A percentile compares a stretch with the other conserved stretches of the same genome.
Conservation (phyloP, 2,888 invertebrate species). For the Parnassius mnemosyne region DNA sequence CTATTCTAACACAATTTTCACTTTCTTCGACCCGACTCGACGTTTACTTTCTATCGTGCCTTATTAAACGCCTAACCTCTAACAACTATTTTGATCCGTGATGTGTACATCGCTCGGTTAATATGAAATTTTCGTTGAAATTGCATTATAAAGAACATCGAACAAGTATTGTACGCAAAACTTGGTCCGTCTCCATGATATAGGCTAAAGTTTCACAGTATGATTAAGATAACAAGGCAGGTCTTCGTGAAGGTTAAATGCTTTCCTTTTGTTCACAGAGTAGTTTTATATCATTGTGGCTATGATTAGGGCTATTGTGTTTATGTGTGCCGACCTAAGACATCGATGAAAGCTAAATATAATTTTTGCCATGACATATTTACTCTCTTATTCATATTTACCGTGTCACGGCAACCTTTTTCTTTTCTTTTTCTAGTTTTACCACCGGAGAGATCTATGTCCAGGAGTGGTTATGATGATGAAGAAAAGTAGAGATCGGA, state of each 20-base stretch:
- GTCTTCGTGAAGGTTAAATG: constrained; percentile 26
- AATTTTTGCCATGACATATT: background rate
- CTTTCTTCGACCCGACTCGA: constrained; percentile 38
- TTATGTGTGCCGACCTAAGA: constrained; percentile 6
- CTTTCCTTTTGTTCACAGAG: constrained; percentile 22
- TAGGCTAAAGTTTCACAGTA: constrained; percentile 11
- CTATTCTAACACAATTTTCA: constrained; percentile 41
- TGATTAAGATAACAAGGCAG: constrained; percentile 12
- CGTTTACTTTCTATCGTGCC: constrained; percentile 39
- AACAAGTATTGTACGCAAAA: constrained; percentile 18
- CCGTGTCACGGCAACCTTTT: too few relatives aligned
- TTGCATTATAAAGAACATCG: constrained; percentile 10
- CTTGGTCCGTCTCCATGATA: background rate
- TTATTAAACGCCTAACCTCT: constrained; percentile 26
- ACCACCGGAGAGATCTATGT: too few relatives aligned
- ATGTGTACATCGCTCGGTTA: constrained; percentile 13
- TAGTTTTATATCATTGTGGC: constrained; percentile 14
- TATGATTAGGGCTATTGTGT: constrained; percentile 15
- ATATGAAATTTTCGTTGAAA: constrained; percentile 13
- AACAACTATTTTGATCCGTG: constrained; percentile 13
- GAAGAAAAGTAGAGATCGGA: too few relatives aligned
- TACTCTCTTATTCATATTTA: too few relatives aligned
- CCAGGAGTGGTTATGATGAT: too few relatives aligned
- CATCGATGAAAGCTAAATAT: constrained; percentile 3
- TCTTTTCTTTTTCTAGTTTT: too few relatives aligned